A percentile compares a stretch with the other conserved stretches of the same genome.
These are phyloP conservation scores for Rhizoglyphus robini DNA, from an alignment of 1,140 invertebrate species.

Conservation along the genomic window DNA sequence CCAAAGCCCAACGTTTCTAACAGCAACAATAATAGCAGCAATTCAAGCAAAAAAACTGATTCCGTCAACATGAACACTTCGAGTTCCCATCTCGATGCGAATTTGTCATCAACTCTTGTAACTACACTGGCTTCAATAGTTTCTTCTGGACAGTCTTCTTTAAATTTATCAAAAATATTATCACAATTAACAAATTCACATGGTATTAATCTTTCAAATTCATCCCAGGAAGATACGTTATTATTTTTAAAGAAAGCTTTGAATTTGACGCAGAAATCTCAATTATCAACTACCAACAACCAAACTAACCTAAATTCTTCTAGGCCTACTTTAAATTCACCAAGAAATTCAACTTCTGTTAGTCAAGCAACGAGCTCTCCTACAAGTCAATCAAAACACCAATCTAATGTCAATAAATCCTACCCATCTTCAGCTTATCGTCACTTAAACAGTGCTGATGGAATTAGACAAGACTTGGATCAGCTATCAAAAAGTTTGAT, in stretches of 20 bases:
- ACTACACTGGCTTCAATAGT: background rate
- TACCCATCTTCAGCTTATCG: constrained; percentile 2
- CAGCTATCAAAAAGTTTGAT: constrained; percentile 10
- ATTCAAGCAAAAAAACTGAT: background rate
- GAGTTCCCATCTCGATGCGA: background rate
- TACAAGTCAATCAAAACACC: constrained; percentile 2
- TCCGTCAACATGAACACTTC: background rate
- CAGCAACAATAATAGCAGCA: background rate
- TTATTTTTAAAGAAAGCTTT: background rate
- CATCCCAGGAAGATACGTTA: background rate
- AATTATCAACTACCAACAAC: background rate
- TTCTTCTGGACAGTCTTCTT: background rate
- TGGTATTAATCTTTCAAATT: constrained; percentile 5
- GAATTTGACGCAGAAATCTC: background rate
- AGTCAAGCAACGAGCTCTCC: constrained; percentile 28
- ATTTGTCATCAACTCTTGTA: background rate
- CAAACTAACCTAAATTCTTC: background rate
- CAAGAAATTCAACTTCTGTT: constrained; percentile 25
- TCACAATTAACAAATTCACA: constrained; percentile 6
- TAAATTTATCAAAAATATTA: background rate
- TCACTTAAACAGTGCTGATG: constrained; percentile 20
- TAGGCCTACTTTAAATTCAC: background rate
- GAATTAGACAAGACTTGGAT: constrained; percentile 22
- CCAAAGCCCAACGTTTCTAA: background rate
- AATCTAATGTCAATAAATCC: background rate